Base-by-base conservation (phyloP, 2,888 invertebrate species). In the Clitarchus hookeri region DNA sequence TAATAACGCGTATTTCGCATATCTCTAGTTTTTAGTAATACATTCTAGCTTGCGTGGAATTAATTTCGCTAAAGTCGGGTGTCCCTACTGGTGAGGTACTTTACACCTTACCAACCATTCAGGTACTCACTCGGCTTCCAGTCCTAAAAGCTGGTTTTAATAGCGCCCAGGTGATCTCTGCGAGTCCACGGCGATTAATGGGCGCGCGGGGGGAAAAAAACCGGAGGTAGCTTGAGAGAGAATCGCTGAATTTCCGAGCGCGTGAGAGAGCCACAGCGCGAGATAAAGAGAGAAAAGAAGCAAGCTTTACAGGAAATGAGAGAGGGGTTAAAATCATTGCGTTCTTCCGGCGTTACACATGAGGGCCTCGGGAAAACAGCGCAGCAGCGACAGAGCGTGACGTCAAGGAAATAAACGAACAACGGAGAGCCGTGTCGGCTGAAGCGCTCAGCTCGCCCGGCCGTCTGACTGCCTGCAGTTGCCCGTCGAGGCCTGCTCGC, bases 261-360 rank as follows among this genome's bases (percentile, higher is more conserved):
- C 65, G 65, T 65, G 65, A 65, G 65, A 65, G 65, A 65, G 65
- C 65, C 65, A 8, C 48, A 8, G 36, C 4, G 36, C 13, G 79
- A 79, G 44, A 82, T 36, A 44, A 82, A 82, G 82, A 27, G 27
- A 82, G 82, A 27, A 82, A 82, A 44, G 36, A 82, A 82, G 82
- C 82, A 82, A 82, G 82, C 82, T 82, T 82, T 82, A 82, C 87
- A 86, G 87, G 88, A 87, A 88, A 86, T 87, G 88, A 89, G 88
- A 87, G 87, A 88, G 89, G 89, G 89, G 89, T 89, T 89, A 89
- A 89, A 89, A 89, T 89, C 89, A 89, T 89, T 89, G 89, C 89
- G 89, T 89, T 88, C 89, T 89, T 89, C 89, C 89, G 89, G 89
- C 88, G 89, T 89, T 89, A 89, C 89, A 88, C 88, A 89, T 88